Evolutionary conservation across 2,113 vertebrate species (phyloP).

Genomic region (Oxyura jamaicensis): DNA sequence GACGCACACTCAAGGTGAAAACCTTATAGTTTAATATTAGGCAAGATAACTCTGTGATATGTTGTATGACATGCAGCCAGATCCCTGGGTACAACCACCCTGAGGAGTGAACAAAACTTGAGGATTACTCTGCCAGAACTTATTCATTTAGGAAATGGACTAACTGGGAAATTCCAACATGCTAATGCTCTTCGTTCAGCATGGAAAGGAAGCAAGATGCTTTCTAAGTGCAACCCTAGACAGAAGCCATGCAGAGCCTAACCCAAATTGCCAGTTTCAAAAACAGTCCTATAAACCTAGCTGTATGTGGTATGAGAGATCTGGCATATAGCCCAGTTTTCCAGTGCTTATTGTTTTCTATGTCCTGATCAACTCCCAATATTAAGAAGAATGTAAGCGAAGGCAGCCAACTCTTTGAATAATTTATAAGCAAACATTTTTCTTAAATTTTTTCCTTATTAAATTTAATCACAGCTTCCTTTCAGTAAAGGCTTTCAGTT

Average conservation of each 20-base stretch:
- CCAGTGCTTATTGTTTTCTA: neutral
- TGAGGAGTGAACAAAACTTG: neutral
- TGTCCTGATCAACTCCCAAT: neutral
- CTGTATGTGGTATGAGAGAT: neutral
- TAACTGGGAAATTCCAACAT: neutral
- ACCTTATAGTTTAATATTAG: neutral
- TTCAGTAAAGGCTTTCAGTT: neutral
- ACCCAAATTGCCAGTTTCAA: neutral
- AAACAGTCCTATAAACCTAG: neutral
- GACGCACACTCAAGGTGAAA: neutral
- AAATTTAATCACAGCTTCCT: neutral
- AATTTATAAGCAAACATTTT: neutral
- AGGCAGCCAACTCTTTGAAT: neutral
- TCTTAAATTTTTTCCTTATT: neutral
- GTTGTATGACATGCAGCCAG: fast-evolving
- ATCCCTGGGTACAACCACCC: neutral
- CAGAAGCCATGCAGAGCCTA: neutral
- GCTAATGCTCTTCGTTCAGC: neutral
- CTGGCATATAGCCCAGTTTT: neutral
- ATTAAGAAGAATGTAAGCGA: neutral
- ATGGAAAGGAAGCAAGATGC: neutral
- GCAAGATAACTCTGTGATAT: neutral
- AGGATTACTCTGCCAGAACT: neutral
- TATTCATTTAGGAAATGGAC: neutral
- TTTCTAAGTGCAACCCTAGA: neutral